These are phyloP conservation scores for Craterocephalus amniculus DNA, from an alignment of 2,797 vertebrate genomes.

Conservation along the genomic window DNA sequence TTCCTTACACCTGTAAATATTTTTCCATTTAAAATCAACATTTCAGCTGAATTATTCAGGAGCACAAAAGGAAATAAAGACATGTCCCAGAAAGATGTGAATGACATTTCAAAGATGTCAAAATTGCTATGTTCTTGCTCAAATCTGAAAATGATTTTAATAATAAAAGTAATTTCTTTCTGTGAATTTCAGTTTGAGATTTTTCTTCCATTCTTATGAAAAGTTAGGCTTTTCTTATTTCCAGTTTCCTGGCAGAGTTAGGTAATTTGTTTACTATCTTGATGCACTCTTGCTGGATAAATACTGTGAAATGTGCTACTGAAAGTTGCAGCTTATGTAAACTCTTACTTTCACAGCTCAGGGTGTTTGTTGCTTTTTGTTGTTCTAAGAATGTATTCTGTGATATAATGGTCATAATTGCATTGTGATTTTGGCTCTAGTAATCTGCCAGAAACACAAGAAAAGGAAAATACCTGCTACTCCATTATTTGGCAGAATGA, in stretches of 20 bases:
- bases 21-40: neutral
- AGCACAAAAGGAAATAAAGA: neutral
- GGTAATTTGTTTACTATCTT: constrained; percentile 39
- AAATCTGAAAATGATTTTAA: neutral
- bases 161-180: neutral
- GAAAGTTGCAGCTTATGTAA: constrained; percentile 39
- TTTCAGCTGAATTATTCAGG: neutral
- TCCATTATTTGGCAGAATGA: constrained; percentile 24
- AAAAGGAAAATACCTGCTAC: neutral
- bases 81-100: neutral
- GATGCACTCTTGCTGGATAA: constrained; percentile 12
- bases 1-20: neutral
- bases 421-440: neutral
- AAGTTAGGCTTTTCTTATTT: constrained; percentile 42
- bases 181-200: constrained; percentile 14
- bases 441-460: constrained; percentile 1
- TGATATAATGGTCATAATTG: neutral
- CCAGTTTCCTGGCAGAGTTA: constrained; percentile 26
- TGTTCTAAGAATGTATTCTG: neutral
- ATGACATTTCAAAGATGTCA: neutral
- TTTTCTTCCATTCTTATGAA: constrained; percentile 20
- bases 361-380: neutral
- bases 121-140: neutral
- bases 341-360: constrained; percentile 28
- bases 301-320: constrained; percentile 33